Evolutionary conservation across 2,888 invertebrate genomes (phyloP), one percentile per base, ranked within the genome.

Genomic region (Leptothorax acervorum): DNA sequence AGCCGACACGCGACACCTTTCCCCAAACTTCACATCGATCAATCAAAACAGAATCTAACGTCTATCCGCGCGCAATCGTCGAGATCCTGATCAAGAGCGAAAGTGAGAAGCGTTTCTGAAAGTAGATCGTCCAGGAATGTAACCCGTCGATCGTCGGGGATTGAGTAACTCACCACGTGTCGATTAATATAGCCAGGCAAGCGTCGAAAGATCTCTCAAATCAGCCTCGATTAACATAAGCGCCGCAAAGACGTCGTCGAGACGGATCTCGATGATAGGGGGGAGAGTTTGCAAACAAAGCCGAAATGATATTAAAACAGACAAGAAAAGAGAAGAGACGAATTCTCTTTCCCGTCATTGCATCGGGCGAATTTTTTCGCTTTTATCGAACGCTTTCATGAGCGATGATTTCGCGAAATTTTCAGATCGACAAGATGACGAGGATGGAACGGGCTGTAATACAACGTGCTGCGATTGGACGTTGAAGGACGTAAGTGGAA

Each of bases 401-500:
- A 48, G 28, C 48, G 74, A 81, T 81, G 79, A 81, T 57, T 57
- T 74, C 57, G 79, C 74, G 5, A 57, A 81, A 39, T 35, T 55
- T 73, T 81, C 45, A 31, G 35, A 73, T 81, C 57, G 60, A 51
- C 62, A 74, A 18, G 60, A 81, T 81, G 79, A 71, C 31, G 45
- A 79, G 23, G 48, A 48, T 35, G 48, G 23, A 45, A 42, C 28
- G 11, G 28, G n/a, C 15, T 55, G 35, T 28, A 76, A 63, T 9
- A 28, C 66, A 51, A 42, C 45, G 23, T 18, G 74, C n/a, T 31
- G 70, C 55, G 31, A 70, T 45, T n/a, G 23, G n/a, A 76, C 51
- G 11, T 81, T 81, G 60, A 73, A 81, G 60, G 60, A 81, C 74
- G 48, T 73, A 81, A 81, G 74, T 81, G 35, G 79, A 81, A 60